Conservation (phyloP, 2,797 vertebrate species). For the Vireo griseus region DNA sequence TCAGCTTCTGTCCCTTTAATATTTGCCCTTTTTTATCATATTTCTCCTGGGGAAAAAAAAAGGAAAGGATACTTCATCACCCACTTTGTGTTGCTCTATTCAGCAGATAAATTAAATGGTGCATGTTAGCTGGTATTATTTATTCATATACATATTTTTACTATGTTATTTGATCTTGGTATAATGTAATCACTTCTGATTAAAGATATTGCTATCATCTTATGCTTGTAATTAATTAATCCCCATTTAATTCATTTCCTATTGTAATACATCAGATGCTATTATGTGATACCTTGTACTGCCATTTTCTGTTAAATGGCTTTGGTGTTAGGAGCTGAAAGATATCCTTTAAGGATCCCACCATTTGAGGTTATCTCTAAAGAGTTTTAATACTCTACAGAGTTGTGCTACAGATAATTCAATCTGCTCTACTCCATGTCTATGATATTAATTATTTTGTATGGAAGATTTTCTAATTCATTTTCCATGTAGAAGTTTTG, state of each 20-base stretch:
- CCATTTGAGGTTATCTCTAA: neutral
- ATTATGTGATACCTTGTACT: neutral
- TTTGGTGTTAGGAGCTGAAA: neutral
- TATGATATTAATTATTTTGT: neutral
- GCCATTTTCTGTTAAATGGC: neutral
- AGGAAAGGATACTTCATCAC: neutral
- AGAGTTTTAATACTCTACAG: neutral
- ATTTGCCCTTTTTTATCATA: neutral
- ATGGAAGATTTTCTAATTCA: neutral
- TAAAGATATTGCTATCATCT: neutral
- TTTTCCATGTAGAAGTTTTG: neutral
- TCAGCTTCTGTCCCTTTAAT: neutral
- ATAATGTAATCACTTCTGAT: slow-evolving; percentile 7
- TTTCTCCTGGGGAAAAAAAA: neutral
- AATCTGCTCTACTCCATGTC: neutral
- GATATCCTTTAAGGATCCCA: neutral
- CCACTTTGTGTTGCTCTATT: neutral
- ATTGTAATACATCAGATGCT: neutral
- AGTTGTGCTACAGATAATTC: neutral
- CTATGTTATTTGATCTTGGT: neutral
- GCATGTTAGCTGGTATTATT: neutral
- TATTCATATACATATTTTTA: neutral
- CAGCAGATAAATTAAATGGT: neutral
- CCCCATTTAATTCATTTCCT: slow-evolving; percentile 7
- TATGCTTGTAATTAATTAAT: slow-evolving; percentile 30